A percentile compares a stretch with the other conserved stretches of the same genome.
phyloP scores from a whole-genome alignment of 2,113 vertebrate species.

The Callaeas wilsoni region DNA sequence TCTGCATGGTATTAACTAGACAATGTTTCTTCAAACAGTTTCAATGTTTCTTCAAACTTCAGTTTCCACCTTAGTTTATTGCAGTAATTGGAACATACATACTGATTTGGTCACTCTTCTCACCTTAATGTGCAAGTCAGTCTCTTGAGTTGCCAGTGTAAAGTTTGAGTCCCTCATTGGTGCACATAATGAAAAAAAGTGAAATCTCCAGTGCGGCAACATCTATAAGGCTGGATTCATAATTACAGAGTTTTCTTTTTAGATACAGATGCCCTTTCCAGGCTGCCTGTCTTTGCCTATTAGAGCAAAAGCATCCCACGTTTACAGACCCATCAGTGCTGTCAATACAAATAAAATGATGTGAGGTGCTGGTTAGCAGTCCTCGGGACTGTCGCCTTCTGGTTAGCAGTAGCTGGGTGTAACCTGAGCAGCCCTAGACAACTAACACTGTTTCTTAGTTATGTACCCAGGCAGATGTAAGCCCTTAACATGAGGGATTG shows the following conservation, averaged over 20 bases:
- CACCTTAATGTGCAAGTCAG: not conserved
- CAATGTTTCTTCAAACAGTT: not conserved
- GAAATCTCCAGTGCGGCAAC: not conserved
- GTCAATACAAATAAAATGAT: not conserved
- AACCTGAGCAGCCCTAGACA: not conserved
- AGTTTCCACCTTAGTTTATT: not conserved
- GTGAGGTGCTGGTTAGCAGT: not conserved
- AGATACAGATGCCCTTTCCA: not conserved
- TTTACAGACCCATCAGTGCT: not conserved
- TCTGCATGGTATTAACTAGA: not conserved
- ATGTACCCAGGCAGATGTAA: not conserved
- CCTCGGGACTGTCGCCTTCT: not conserved
- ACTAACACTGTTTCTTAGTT: not conserved
- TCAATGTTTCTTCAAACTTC: too few species aligned
- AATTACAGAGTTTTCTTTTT: not conserved
- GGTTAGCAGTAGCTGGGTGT: not conserved
- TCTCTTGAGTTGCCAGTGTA: not conserved
- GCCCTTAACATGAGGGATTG: not conserved
- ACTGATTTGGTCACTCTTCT: not conserved
- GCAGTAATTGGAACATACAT: not conserved
- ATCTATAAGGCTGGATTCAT: not conserved
- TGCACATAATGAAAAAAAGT: not conserved
- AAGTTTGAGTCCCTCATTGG: not conserved
- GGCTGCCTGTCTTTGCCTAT: not conserved
- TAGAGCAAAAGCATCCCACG: not conserved